Base-by-base conservation (phyloP, 2,888 invertebrate genomes). In the Drosophila sordidula region DNA sequence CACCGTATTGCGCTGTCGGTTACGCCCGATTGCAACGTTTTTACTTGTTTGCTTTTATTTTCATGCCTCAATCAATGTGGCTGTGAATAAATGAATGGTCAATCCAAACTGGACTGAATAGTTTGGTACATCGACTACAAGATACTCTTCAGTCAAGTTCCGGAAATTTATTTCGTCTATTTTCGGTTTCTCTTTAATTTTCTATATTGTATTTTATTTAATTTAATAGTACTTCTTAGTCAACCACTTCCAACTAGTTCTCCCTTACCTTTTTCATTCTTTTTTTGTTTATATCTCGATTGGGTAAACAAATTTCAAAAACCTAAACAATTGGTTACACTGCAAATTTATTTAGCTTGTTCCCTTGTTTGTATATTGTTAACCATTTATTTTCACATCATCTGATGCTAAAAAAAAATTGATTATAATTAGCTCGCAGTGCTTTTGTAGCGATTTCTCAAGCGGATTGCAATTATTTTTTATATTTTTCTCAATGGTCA, bases 401-500 rank as follows among this genome's bases (percentile, higher is more conserved):
- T 29, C 29, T 29, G 29, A 9, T 8, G 29, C 29, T 29, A 29
- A 26, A 39, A 26, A 26, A 38, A 18, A 32, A 36, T 11, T n/a
- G 14, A 18, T 68, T 42, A 49, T 64, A 75, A 75, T 70, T 75
- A 54, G 44, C 42, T 22, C 8, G 25, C 18, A 39, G 41, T 16
- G 45, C 14, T 16, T 8, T 54, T 12, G 1, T 6, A 22, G 22
- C 26, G n/a, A 51, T 58, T 70, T 38, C 8, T 41, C 16, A 50
- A 51, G 46, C 26, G 16, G 39, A 34, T 18, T 18, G 1, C 2
- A 44, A 65, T 57, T 36, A 67, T 22, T 63, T 51, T 46, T 64
- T 70, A 69, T 18, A 50, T n/a, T 56, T 38, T 39, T 44, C 47
- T 42, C 51, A 78, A 63, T 42, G 44, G n/a, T 68, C 16, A 39